Percentiles rank a stretch among this genome's conserved stretches.
phyloP scores from a whole-genome alignment of 2,888 invertebrate genomes.

The Phyllotreta cruciferae region DNA sequence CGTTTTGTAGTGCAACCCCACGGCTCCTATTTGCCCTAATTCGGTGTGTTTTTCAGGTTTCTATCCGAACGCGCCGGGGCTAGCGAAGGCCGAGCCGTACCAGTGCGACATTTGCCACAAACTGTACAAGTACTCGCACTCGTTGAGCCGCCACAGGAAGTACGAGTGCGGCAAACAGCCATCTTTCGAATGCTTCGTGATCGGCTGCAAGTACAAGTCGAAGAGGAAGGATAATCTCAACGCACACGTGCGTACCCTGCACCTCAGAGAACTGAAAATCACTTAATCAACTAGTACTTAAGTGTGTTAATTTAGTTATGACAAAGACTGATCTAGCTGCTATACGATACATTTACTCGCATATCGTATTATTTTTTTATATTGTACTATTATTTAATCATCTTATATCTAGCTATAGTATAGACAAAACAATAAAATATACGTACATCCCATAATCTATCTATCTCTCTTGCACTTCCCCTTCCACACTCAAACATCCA shows the following conservation, averaged over 20 bases:
- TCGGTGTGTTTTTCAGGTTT: conserved; percentile 23
- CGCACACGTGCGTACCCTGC: conserved; percentile 47
- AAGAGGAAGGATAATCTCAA: conserved; percentile 51
- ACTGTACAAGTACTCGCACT: conserved; percentile 50
- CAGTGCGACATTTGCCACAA: conserved; percentile 47
- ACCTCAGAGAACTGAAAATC: conserved; percentile 43
- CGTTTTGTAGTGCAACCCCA: neutral
- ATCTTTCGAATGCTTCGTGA: conserved; percentile 46
- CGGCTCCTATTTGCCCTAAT: conserved; percentile 3
- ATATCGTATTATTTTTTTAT: neutral
- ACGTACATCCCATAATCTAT: too few relatives aligned
- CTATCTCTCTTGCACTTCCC: too few relatives aligned
- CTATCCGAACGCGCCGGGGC: conserved; percentile 21
- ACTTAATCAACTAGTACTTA: conserved; percentile 32
- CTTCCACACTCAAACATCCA: too few relatives aligned
- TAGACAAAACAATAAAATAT: too few relatives aligned
- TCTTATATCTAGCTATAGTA: conserved; percentile 15
- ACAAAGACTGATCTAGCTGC: neutral
- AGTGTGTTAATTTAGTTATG: neutral
- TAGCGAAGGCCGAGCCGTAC: conserved; percentile 25
- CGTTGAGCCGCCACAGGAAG: conserved; percentile 48
- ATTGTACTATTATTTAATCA: conserved; percentile 20
- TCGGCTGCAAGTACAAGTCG: conserved; percentile 48
- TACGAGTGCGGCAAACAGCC: conserved; percentile 53
- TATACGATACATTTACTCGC: neutral